Percentiles rank a stretch among this genome's conserved stretches.
phyloP scores from a whole-genome alignment of 2,113 vertebrate species.

The Cyprinodon variegatus region DNA sequence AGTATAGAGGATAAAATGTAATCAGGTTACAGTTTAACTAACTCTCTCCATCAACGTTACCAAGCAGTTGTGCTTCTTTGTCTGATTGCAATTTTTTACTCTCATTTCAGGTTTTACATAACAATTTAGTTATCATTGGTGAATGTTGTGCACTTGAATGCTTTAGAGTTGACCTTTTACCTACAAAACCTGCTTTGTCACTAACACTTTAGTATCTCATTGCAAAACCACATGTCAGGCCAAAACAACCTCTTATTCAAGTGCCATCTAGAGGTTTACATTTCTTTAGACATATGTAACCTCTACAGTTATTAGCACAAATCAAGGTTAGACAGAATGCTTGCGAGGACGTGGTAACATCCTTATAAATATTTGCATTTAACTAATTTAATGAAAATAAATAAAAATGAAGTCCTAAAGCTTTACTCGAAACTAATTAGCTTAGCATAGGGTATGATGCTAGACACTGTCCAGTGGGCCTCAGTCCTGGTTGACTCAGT shows the following conservation, averaged over 20 bases:
- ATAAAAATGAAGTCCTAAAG: too few species aligned
- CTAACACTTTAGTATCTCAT: background rate
- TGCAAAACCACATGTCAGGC: background rate
- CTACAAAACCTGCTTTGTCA: background rate
- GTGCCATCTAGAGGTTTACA: background rate
- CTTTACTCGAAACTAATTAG: too few species aligned
- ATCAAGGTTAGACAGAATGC: too few species aligned
- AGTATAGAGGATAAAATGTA: constrained; percentile 13
- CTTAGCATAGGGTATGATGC: too few species aligned
- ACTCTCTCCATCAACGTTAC: constrained; percentile 16
- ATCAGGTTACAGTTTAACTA: constrained; percentile 65
- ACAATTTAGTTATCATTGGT: background rate
- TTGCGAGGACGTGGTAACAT: too few species aligned
- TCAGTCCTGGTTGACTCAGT: background rate
- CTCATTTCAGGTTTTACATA: background rate
- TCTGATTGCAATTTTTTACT: constrained; percentile 56
- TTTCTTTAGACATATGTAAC: background rate
- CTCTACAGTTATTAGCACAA: background rate
- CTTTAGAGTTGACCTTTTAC: background rate
- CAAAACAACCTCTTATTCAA: background rate
- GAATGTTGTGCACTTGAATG: background rate
- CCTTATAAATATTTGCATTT: too few species aligned
- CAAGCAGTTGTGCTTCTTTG: constrained; percentile 6
- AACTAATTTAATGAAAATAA: too few species aligned
- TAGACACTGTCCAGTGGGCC: too few species aligned